Conservation (phyloP, 2,888 invertebrate genomes). For the Aromia moschata region DNA sequence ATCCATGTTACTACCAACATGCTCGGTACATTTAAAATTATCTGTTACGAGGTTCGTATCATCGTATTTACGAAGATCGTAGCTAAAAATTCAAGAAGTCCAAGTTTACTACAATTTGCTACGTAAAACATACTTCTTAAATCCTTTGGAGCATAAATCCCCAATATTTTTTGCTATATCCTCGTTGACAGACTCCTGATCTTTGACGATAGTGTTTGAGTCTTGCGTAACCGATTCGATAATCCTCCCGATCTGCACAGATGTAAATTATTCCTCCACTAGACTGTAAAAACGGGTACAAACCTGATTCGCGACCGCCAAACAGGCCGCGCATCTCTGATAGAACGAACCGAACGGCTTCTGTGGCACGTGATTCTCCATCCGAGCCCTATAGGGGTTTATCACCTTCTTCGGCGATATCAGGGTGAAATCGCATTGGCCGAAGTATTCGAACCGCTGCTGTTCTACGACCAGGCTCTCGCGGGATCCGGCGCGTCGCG, state of each 20-base stretch:
- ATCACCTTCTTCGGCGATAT: conserved; percentile 48
- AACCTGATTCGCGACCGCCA: conserved; percentile 49
- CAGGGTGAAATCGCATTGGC: conserved; percentile 41
- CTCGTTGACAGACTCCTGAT: conserved; percentile 34
- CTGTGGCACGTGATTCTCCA: conserved; percentile 44
- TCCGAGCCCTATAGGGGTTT: conserved; percentile 46
- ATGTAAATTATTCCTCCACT: background rate
- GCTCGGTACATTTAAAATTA: conserved; percentile 44
- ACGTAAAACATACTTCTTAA: conserved; percentile 44
- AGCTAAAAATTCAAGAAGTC: conserved; percentile 38
- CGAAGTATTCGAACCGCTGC: background rate
- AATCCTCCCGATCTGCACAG: conserved; percentile 44
- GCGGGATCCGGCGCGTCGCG: background rate
- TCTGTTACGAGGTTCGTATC: conserved; percentile 44
- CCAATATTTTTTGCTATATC: conserved; percentile 37
- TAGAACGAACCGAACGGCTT: conserved; percentile 50
- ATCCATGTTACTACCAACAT: conserved; percentile 46
- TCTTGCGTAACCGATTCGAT: conserved; percentile 37
- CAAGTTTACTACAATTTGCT: background rate
- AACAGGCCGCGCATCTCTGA: conserved; percentile 49
- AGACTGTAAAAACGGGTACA: background rate
- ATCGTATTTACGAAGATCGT: conserved; percentile 45
- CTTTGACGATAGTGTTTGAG: conserved; percentile 33
- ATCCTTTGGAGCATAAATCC: conserved; percentile 44
- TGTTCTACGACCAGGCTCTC: background rate